Conservation (phyloP, 1,140 invertebrate genomes). For the Ceratosolen fusciceps region DNA sequence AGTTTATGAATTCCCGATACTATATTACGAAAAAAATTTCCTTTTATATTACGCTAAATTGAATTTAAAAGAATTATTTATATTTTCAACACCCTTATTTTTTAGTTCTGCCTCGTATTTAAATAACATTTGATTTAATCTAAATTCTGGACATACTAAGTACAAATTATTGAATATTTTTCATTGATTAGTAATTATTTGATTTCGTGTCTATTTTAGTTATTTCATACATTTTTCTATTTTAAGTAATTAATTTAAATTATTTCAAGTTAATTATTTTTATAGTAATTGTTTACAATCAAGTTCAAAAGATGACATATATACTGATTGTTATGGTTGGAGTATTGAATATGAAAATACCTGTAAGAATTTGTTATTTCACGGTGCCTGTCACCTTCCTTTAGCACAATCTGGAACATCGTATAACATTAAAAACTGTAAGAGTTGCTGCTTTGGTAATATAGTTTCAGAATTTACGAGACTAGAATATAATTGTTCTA, state of each 20-base stretch:
- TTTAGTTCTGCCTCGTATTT: too few species aligned
- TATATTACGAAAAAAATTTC: too few species aligned
- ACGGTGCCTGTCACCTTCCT: constrained; percentile 58
- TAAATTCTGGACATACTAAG: too few species aligned
- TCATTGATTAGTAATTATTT: too few species aligned
- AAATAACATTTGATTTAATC: too few species aligned
- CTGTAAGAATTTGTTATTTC: constrained; percentile 37
- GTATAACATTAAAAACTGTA: constrained; percentile 52
- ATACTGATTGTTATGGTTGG: constrained; percentile 76
- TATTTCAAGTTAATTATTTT: constrained; percentile 67
- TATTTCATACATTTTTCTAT: background rate
- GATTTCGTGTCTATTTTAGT: background rate
- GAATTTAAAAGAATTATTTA: too few species aligned
- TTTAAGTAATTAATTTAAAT: constrained; percentile 26
- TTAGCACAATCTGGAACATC: constrained; percentile 38
- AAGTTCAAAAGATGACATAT: constrained; percentile 75
- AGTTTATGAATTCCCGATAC: too few species aligned
- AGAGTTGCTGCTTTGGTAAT: constrained; percentile 55
- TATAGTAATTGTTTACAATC: constrained; percentile 78
- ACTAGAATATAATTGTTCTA: constrained; percentile 57
- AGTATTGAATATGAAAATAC: constrained; percentile 69
- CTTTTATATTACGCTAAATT: too few species aligned
- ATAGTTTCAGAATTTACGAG: constrained; percentile 56
- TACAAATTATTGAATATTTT: too few species aligned
- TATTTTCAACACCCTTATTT: too few species aligned